These are phyloP conservation scores for Sitta europaea DNA, from an alignment of 2,113 vertebrate genomes.

Conservation along the genomic window DNA sequence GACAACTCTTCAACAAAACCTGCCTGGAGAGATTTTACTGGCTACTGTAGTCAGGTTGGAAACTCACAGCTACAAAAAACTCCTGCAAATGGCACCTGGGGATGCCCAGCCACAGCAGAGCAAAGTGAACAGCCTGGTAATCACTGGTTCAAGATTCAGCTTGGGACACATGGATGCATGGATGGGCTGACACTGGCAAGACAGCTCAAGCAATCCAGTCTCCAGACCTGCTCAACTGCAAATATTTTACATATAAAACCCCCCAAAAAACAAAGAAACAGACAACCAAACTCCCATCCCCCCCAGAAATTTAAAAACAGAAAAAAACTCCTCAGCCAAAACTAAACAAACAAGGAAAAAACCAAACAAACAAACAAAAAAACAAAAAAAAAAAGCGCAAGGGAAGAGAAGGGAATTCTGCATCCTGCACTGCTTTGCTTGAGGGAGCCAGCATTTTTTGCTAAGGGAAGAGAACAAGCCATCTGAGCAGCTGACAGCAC, in stretches of 20 bases:
- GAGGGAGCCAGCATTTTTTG: not conserved
- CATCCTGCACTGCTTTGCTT: not conserved
- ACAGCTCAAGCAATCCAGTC: not conserved
- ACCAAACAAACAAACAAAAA: not conserved
- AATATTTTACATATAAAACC: no score
- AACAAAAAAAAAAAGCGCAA: not conserved
- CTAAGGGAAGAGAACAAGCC: not conserved
- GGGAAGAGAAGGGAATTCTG: not conserved
- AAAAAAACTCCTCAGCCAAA: not conserved
- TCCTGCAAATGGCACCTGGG: fast-evolving
- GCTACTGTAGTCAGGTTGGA: not conserved
- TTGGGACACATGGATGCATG: not conserved
- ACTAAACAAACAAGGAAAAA: not conserved
- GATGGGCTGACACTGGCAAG: not conserved
- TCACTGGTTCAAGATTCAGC: not conserved
- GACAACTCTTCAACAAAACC: not conserved
- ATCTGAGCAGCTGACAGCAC: not conserved
- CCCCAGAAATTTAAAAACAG: not conserved
- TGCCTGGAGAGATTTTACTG: not conserved
- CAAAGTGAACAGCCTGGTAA: fast-evolving
- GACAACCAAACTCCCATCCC: fast-evolving
- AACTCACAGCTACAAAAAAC: not conserved
- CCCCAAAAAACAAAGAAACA: not conserved
- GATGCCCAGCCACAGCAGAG: not conserved
- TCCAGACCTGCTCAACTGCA: not conserved